phyloP scores from a whole-genome alignment of 2,113 vertebrate genomes.

The Rhea americana region DNA sequence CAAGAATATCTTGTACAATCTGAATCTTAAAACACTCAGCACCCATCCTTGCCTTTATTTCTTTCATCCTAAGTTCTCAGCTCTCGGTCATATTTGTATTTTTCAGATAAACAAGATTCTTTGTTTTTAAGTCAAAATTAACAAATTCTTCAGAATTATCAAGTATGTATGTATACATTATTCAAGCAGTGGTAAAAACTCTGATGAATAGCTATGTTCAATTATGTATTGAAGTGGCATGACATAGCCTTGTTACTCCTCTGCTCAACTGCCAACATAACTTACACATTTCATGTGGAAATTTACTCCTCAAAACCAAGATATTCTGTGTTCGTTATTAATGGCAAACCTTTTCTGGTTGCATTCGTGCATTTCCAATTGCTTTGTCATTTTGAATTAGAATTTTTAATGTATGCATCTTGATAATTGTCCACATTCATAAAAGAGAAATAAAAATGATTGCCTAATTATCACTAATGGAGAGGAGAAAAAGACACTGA shows the following conservation, averaged over 20 bases:
- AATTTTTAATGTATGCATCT: neutral
- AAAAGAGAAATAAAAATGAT: neutral
- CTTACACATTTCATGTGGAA: neutral
- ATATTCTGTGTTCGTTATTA: neutral
- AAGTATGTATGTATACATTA: neutral
- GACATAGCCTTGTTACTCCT: conserved; percentile 13
- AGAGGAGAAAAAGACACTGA: neutral
- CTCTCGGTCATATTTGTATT: neutral
- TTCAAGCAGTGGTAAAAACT: neutral
- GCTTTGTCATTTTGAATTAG: neutral
- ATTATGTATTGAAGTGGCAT: neutral
- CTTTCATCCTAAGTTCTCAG: neutral
- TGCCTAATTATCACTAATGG: neutral
- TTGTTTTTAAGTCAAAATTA: conserved; percentile 10
- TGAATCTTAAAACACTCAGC: neutral
- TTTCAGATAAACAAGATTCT: neutral
- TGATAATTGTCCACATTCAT: neutral
- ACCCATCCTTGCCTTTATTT: neutral
- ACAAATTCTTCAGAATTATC: neutral
- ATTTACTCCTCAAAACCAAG: conserved; percentile 47
- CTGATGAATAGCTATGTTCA: neutral
- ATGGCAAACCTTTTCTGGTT: conserved; percentile 1
- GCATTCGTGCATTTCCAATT: neutral
- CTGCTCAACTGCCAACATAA: neutral
- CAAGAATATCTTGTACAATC: neutral